Base-by-base conservation (phyloP, 2,888 invertebrate genomes). In the Ferdinandea cuprea region DNA sequence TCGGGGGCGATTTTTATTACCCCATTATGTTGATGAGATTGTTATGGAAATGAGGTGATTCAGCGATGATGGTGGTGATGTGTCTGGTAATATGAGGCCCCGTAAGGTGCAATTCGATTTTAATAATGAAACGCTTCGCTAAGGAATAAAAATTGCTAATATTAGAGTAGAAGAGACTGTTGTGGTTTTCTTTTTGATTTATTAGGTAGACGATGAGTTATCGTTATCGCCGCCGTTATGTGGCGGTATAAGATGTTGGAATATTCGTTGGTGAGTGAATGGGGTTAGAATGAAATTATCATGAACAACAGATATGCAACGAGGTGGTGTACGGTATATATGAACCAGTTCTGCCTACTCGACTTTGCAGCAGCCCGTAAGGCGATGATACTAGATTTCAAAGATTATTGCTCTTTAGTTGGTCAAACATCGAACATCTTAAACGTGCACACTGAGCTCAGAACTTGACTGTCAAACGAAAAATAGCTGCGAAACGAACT, bases 31-130 rank as follows among this genome's bases (percentile, higher is more conserved):
- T 83, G 83, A 83, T 83, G 78, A 78, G 78, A 83, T 72, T 83
- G 78, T 83, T 83, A 83, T 83, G 83, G 83, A 78, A 83, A 83
- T 83, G 66, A 78, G 83, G 68, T 83, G 78, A 78, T 83, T 78
- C 66, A 72, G 61, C 77, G 63, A 63, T 72, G 78, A 77, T 71
- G 56, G 65, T 42, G 76, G 52, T 44, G 50, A 63, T 52, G 65
- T 65, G 71, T 48, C 11, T 52, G 71, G 48, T 35, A 71, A 78
- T 66, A 52, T 68, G 66, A 52, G 37, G 65, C 63, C 44, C 83
- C 72, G 56, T 63, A 63, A 83, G 83, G 83, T 83, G 68, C 72
- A 83, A 78, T 83, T 78, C 72, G 72, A 68, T 83, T 78, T 83
- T 73, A 83, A 73, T 73, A 83, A 73, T 63, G 61, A 78, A 83